These are phyloP conservation scores for Thalpophila matura DNA, from an alignment of 2,888 invertebrate species.

Conservation along the genomic window DNA sequence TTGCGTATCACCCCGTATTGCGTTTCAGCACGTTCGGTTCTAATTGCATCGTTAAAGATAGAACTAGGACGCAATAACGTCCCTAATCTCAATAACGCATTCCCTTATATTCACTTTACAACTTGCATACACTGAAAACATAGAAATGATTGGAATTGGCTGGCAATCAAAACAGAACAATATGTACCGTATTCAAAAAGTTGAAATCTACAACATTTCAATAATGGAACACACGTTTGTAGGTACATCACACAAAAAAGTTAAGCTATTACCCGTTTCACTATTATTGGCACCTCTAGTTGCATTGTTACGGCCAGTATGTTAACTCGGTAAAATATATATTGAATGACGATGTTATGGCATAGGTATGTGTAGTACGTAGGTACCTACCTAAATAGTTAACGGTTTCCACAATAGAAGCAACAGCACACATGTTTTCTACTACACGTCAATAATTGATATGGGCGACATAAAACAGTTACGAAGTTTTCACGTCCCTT, in stretches of 20 bases:
- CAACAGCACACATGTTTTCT: slow-evolving; percentile 39
- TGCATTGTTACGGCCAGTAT: slow-evolving; percentile 37
- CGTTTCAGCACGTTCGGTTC: slow-evolving; percentile 52
- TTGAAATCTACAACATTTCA: slow-evolving; percentile 10
- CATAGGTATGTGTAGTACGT: not conserved
- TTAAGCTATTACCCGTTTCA: slow-evolving; percentile 26
- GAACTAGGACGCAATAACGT: slow-evolving; percentile 49
- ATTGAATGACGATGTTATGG: slow-evolving; percentile 26
- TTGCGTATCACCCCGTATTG: slow-evolving; percentile 57
- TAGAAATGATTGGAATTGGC: slow-evolving; percentile 18
- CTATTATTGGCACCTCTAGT: slow-evolving; percentile 40
- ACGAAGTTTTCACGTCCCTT: slow-evolving; percentile 51
- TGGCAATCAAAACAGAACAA: slow-evolving; percentile 13
- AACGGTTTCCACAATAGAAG: slow-evolving; percentile 19
- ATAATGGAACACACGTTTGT: slow-evolving; percentile 23
- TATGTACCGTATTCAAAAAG: slow-evolving; percentile 5
- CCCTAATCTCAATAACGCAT: slow-evolving; percentile 45
- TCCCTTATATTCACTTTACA: slow-evolving; percentile 19
- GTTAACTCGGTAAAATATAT: slow-evolving; percentile 44
- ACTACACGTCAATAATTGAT: slow-evolving; percentile 61
- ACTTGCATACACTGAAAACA: slow-evolving; percentile 12
- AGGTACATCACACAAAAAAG: slow-evolving; percentile 18
- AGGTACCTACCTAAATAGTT: slow-evolving; percentile 16
- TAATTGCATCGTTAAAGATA: slow-evolving; percentile 52
- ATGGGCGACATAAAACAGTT: slow-evolving; percentile 59